Conservation (phyloP, 35 echinoderm and acorn worm species). For the Diadema setosum region DNA sequence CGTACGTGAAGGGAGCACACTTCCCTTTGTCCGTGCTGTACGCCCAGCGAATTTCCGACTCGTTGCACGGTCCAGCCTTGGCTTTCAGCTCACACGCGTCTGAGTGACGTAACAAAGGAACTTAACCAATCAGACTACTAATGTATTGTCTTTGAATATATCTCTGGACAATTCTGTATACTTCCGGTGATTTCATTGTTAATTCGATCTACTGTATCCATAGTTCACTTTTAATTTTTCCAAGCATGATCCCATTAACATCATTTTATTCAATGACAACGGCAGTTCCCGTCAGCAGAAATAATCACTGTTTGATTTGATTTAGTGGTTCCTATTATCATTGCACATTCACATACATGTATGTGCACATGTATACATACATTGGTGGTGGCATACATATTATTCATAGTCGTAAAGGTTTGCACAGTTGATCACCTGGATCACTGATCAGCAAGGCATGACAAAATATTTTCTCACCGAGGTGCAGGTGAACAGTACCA, state of each 20-base stretch:
- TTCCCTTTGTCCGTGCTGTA: background rate
- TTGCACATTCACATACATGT: too few relatives aligned
- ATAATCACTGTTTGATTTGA: too few relatives aligned
- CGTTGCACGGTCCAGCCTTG: slow-evolving; percentile 14
- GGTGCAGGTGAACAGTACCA: too few relatives aligned
- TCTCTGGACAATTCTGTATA: background rate
- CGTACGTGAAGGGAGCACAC: slow-evolving; percentile 46
- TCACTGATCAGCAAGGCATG: too few relatives aligned
- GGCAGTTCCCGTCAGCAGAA: too few relatives aligned
- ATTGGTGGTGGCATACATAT: too few relatives aligned
- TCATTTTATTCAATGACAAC: background rate
- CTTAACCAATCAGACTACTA: background rate
- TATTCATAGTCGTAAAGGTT: too few relatives aligned
- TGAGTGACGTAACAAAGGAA: background rate
- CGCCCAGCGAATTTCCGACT: background rate
- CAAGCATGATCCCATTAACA: background rate
- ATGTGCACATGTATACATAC: too few relatives aligned
- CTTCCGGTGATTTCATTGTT: background rate
- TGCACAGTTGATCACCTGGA: too few relatives aligned
- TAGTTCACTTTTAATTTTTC: background rate
- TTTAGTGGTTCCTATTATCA: too few relatives aligned
- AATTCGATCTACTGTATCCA: background rate
- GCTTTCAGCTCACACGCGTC: background rate
- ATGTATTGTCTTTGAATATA: background rate
- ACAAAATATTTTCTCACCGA: too few relatives aligned